Evolutionary conservation across 2,888 invertebrate genomes (phyloP), one percentile per base, ranked within the genome.

Genomic region (Autographa pulchrina): DNA sequence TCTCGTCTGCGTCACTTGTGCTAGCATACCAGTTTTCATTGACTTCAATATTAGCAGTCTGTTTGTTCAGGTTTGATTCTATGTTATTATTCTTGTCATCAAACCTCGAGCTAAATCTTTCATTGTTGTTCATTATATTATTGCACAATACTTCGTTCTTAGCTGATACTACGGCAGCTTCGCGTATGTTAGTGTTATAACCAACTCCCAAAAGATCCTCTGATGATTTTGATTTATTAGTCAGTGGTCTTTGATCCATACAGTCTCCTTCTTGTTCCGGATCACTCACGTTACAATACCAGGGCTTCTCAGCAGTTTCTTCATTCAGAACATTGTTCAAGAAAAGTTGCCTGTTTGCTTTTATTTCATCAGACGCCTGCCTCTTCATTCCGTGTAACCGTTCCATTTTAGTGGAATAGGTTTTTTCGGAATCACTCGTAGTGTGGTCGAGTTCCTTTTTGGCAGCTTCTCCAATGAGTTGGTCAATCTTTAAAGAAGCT

Each of bases 1-100:
- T 96, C 80, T 97, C 97, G 88, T 98, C 98, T 60, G 97, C 97
- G 87, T 98, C 98, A 87, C 98, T 98, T 20, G 97, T 97, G 86
- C 97, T 97, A 16, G 97, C 97, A 91, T 98, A 98, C 98, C 98
- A 98, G 90, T 97, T 98, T 83, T 98, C 97, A 84, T 96, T 97
- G 7, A 96, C 94, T 81, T 97, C 97, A 63, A 94, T 94, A 56
- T 88, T 87, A 67, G 83, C 81, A 85, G 84, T 81, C 83, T 90
- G 88, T 79, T 91, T 90, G 54, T 82, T 88, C 70, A 96, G 74
- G 74, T 85, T 89, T 18, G 86, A 78, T 68, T 92, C 89, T 63
- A 86, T 85, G 59, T 96, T 87, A 89, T 94, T 91, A 91, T 95
- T 92, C 72, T 91, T 92, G 70, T 91, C 91, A 83, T 92, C 92